Evolutionary conservation across 2,888 invertebrate genomes (phyloP), one percentile per base, ranked within the genome.

Genomic region (Drosophila planitibia): DNA sequence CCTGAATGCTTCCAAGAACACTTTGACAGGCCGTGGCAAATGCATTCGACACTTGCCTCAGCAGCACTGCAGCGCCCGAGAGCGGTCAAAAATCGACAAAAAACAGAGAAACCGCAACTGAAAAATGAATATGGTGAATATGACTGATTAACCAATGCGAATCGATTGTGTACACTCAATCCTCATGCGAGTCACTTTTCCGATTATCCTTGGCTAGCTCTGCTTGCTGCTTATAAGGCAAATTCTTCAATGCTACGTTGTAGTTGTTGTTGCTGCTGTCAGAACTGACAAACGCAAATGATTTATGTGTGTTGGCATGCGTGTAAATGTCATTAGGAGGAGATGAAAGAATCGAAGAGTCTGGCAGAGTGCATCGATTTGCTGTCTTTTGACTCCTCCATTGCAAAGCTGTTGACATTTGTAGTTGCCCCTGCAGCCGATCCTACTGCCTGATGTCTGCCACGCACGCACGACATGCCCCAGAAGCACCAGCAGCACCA

Each of bases 251-350:
- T 61, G 19, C n/a, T 4, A n/a, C n/a, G 41, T 51, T 49, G 55
- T 52, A 47, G 49, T 41, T 54, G 33, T 66, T 76, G 19, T 57
- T 54, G 67, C 35, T 77, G 80, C 85, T 90, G 91, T 90, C 90
- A 90, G 85, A 91, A 83, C 82, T 90, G 90, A 90, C 90, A 90
- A 89, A 90, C 89, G 87, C 89, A 91, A 92, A 92, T 92, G 92
- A 92, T 92, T 92, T 91, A 92, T 92, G 92, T 84, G 83, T 85
- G 90, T 88, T 83, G 88, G 90, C 90, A 88, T 88, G 87, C 90
- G 87, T 88, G 87, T 90, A 90, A 92, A 86, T 92, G 91, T 91
- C 92, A 92, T 92, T 92, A 92, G 85, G 82, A 76, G 78, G 75
- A 14, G 59, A 39, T 47, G 52, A 19, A 2, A 28, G 22, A 25